Evolutionary conservation across 2,888 invertebrate species (phyloP).

Genomic region (Amphipoea oculea): DNA sequence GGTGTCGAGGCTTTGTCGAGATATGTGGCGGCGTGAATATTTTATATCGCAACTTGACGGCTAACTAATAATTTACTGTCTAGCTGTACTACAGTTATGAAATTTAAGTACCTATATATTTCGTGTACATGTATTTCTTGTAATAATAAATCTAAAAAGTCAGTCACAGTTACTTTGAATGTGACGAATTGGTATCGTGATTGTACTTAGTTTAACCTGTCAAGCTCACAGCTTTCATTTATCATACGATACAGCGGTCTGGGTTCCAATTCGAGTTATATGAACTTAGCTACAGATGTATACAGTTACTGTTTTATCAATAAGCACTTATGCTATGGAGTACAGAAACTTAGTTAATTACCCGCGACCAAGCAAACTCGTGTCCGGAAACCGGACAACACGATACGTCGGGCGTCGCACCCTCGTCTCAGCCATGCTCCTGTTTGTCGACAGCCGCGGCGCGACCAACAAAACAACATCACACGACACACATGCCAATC

Average conservation of each 20-base stretch:
- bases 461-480: conserved; percentile 61
- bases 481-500: conserved; percentile 50
- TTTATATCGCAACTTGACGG: conserved; percentile 65
- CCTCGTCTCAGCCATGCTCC: conserved; percentile 86
- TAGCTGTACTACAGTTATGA: conserved; percentile 49
- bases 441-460: conserved; percentile 70
- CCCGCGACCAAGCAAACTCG: conserved; percentile 77
- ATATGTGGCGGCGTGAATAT: conserved; percentile 69
- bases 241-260: conserved; percentile 23
- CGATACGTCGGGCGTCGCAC: conserved; percentile 85
- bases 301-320: conserved; percentile 60
- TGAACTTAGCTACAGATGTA: conserved; percentile 21
- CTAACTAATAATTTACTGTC: conserved; percentile 58
- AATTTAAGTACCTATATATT: conserved; percentile 24
- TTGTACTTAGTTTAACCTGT: conserved; percentile 46
- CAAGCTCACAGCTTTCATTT: conserved; percentile 35
- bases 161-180: conserved; percentile 43
- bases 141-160: conserved; percentile 50
- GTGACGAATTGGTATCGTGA: conserved; percentile 49
- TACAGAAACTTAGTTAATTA: conserved; percentile 88
- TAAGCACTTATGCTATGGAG: conserved; percentile 70
- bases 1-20: conserved; percentile 76
- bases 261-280: conserved; percentile 25
- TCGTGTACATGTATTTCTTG: conserved; percentile 22
- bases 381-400: conserved; percentile 90